A percentile compares a stretch with the other conserved stretches of the same genome.
phyloP scores from a whole-genome alignment of 2,113 vertebrate species.

The Butastur rufipennis region DNA sequence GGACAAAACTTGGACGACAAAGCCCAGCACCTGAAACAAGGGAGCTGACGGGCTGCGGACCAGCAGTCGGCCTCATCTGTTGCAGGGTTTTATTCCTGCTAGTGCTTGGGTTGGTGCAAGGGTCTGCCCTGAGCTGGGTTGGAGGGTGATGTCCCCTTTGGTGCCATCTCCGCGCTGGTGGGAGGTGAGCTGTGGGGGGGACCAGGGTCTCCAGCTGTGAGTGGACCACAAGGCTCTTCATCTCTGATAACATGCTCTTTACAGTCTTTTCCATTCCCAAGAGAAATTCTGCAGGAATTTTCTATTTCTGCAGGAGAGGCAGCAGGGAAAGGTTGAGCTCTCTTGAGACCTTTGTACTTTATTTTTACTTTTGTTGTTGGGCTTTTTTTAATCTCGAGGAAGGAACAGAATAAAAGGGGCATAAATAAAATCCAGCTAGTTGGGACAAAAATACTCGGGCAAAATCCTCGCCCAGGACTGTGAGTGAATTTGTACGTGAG shows the following conservation, averaged over 20 bases:
- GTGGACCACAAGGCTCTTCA: neutral
- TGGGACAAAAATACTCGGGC: neutral
- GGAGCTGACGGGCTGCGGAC: neutral
- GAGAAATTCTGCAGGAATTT: slow-evolving; percentile 3
- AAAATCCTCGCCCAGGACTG: neutral
- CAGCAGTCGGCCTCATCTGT: neutral
- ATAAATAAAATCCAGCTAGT: neutral
- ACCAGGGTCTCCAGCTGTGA: rapidly evolving
- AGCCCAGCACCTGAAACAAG: neutral
- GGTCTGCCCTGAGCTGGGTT: neutral
- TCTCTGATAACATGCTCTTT: rapidly evolving
- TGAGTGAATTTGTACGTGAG: neutral
- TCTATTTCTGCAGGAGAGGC: slow-evolving; percentile 14
- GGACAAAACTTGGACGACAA: neutral
- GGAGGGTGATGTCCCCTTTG: neutral
- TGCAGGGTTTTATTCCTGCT: neutral
- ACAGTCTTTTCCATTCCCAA: neutral
- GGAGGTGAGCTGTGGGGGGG: neutral
- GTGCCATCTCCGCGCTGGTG: neutral
- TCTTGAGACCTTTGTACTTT: neutral
- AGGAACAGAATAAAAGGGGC: slow-evolving; percentile 1
- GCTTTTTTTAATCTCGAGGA: neutral
- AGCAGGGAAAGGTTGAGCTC: slow-evolving; percentile 5
- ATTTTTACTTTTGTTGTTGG: slow-evolving; percentile 31
- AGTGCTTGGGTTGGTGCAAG: neutral